phyloP scores from a whole-genome alignment of 2,888 invertebrate genomes.

The Ditula angustiorana region DNA sequence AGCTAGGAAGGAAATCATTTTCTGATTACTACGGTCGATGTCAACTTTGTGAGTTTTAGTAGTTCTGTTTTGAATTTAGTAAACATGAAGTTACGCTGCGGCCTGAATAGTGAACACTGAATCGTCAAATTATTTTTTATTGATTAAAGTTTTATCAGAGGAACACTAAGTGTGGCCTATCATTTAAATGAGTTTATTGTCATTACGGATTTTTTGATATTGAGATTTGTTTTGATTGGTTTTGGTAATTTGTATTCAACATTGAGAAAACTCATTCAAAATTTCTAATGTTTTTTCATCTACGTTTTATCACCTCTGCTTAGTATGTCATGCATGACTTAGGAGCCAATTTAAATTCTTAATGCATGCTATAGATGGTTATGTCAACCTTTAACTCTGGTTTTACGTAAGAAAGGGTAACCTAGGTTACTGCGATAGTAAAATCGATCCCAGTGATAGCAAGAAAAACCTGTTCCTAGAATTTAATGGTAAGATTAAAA shows the following conservation, averaged over 20 bases:
- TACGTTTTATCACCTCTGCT: neutral
- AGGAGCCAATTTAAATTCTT: slow-evolving; percentile 9
- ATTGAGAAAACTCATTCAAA: no score
- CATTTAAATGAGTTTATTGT: neutral
- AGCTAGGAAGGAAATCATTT: slow-evolving; percentile 54
- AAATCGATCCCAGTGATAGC: slow-evolving; percentile 43
- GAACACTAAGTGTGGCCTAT: neutral
- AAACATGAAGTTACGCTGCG: neutral
- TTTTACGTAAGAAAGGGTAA: slow-evolving; percentile 36
- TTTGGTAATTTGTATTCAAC: no score
- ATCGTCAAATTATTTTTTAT: neutral
- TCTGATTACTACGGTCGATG: slow-evolving; percentile 40
- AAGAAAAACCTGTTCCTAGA: slow-evolving; percentile 35
- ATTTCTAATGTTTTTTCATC: no score
- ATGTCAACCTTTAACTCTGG: slow-evolving; percentile 10
- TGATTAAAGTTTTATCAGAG: slow-evolving; percentile 3
- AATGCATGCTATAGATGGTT: slow-evolving; percentile 13
- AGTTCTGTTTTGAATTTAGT: neutral
- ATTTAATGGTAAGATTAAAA: slow-evolving; percentile 32
- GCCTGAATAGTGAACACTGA: neutral
- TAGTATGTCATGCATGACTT: slow-evolving; percentile 10
- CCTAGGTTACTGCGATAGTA: slow-evolving; percentile 43
- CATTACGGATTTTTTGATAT: neutral
- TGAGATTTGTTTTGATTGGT: no score
- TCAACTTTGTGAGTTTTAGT: slow-evolving; percentile 19